Evolutionary conservation across 2,888 invertebrate species (phyloP), one percentile per base, ranked within the genome.

Genomic region (Acleris cristana): DNA sequence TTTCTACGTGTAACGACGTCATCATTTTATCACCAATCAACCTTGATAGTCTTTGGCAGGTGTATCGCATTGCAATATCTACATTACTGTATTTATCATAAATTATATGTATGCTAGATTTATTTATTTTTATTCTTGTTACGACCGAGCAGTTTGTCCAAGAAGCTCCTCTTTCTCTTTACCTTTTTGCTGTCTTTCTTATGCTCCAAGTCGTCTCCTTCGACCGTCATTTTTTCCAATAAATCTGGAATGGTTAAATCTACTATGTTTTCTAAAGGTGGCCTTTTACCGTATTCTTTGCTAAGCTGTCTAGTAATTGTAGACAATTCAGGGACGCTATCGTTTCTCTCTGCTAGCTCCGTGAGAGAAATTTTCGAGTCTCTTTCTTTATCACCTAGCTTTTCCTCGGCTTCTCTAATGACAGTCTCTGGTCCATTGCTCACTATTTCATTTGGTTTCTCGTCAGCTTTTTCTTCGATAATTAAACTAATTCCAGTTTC

Each of bases 151-250:
- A 92, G 83, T 79, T 92, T 92, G 74, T 92, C 92, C 65, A 92
- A 73, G 76, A 92, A 92, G 83, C 92, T 92, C 70, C 92, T 81
- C 87, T 91, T 92, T 78, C 91, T 82, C 76, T 92, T 92, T 8
- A 92, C 87, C 76, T 92, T 92, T 71, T 86, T 90, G 21, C 79
- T 77, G 55, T 78, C 79, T 66, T 82, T 85, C 65, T 79, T 83
- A 65, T 85, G 80, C 72, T 89, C 89, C 71, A 87, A 74, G 67
- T 80, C 81, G 10, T 90, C 88, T 18, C 79, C 90, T 67, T 92
- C 90, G 3, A 73, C 78, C 49, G 84, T 86, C 80, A 92, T 92
- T 75, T 90, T 91, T 63, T 90, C 80, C 76, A 92, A 79, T 73
- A 92, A 80, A 60, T 78, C 86, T 78, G 92, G 92, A 79, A 92